A percentile compares a stretch with the other conserved stretches of the same genome.
These are phyloP conservation scores for Zaprionus taronus DNA, from an alignment of 1,140 invertebrate species.

Conservation along the genomic window DNA sequence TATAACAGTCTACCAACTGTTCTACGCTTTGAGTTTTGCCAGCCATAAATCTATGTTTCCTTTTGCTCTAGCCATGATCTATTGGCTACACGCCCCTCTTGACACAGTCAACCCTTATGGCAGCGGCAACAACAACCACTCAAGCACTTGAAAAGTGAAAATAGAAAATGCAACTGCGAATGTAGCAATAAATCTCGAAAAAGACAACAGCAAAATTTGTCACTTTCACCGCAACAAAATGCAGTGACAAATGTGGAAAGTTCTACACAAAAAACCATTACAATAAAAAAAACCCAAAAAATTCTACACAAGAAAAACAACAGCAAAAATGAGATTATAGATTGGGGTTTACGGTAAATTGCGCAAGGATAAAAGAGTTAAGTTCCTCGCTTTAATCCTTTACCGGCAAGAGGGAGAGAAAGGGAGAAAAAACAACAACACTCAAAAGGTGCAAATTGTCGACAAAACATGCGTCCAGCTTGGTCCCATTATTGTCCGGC, in stretches of 20 bases:
- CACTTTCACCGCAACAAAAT: slow-evolving; percentile 65
- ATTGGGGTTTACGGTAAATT: slow-evolving; percentile 75
- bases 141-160: slow-evolving; percentile 74
- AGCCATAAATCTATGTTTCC: slow-evolving; percentile 57
- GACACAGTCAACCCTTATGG: slow-evolving; percentile 61
- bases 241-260: slow-evolving; percentile 69
- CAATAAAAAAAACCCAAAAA: slow-evolving; percentile 43
- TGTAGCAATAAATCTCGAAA: slow-evolving; percentile 64
- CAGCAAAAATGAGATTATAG: slow-evolving; percentile 22
- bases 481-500: neutral
- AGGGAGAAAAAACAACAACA: slow-evolving; percentile 30
- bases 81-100: slow-evolving; percentile 58
- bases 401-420: slow-evolving; percentile 42
- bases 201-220: slow-evolving; percentile 66
- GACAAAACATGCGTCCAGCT: slow-evolving; percentile 47
- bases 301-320: slow-evolving; percentile 40
- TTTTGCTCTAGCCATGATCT: slow-evolving; percentile 27
- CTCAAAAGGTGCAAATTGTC: slow-evolving; percentile 77
- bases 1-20: neutral
- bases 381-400: slow-evolving; percentile 62
- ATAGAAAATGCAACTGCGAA: slow-evolving; percentile 31
- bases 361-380: slow-evolving; percentile 59
- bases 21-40: neutral
- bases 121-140: slow-evolving; percentile 54
- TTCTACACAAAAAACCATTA: slow-evolving; percentile 29